Conservation (phyloP, 2,797 vertebrate genomes). For the Alectoris magna region DNA sequence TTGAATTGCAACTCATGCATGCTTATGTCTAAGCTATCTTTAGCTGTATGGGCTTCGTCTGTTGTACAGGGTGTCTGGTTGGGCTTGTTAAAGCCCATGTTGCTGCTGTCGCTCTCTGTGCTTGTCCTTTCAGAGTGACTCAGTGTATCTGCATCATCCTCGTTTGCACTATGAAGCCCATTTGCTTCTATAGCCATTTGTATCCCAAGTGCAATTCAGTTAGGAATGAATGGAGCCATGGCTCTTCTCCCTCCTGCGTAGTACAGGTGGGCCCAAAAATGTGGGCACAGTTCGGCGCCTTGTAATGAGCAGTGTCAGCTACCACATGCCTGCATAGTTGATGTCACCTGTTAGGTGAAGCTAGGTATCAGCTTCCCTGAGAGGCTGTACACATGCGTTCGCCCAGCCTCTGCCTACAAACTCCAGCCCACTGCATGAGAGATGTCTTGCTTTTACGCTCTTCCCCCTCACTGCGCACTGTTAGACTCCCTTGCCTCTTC, state of each 20-base stretch:
- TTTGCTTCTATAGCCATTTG: not conserved
- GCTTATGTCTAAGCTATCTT: not conserved
- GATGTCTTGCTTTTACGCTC: not conserved
- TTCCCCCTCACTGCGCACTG: not conserved
- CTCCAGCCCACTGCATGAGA: not conserved
- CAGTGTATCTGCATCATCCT: not conserved
- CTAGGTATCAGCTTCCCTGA: not conserved
- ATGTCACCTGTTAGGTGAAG: not conserved
- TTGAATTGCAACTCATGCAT: not conserved
- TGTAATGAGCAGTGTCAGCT: not conserved
- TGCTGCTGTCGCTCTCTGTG: not conserved
- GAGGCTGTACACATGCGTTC: rapidly evolving
- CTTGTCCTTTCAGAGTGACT: not conserved
- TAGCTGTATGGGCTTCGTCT: not conserved
- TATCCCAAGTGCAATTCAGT: not conserved
- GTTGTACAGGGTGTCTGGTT: not conserved
- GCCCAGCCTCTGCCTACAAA: not conserved
- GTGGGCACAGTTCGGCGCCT: rapidly evolving
- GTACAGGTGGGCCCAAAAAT: not conserved
- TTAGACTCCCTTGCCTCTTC: conserved; percentile 30
- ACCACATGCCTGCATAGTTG: not conserved
- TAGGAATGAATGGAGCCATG: rapidly evolving
- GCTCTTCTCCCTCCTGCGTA: not conserved
- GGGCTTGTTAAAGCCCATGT: not conserved
- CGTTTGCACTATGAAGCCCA: not conserved